Percentiles rank a stretch among this genome's conserved stretches.
Evolutionary conservation across 2,113 vertebrate species (phyloP).

Genomic region (Channa maculata): DNA sequence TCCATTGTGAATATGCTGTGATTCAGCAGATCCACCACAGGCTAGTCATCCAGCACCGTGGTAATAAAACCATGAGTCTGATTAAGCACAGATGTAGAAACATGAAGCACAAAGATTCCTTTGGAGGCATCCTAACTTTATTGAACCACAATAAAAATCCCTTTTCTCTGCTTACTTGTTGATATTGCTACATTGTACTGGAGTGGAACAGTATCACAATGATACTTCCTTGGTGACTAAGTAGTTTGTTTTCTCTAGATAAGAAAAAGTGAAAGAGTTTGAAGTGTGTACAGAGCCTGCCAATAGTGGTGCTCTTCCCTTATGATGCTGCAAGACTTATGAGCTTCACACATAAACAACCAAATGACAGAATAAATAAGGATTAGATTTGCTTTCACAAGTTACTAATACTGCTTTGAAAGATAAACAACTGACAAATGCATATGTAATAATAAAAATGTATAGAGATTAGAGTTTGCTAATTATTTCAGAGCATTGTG

Average conservation of each 20-base stretch:
- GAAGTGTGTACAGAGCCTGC: background rate
- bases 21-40: constrained; percentile 74
- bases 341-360: constrained; percentile 25
- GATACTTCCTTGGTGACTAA: background rate
- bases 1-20: constrained; percentile 53
- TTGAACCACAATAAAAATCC: constrained; percentile 46
- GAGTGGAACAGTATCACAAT: background rate
- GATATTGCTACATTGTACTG: constrained; percentile 14
- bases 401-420: background rate
- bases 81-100: constrained; percentile 72
- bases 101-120: constrained; percentile 48
- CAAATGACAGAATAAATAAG: constrained; percentile 6
- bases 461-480: background rate
- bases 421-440: background rate
- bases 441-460: background rate
- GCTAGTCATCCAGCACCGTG: constrained; percentile 68
- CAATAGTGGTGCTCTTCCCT: background rate
- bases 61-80: constrained; percentile 56
- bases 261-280: no score
- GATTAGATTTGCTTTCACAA: constrained; percentile 7
- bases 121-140: constrained; percentile 26
- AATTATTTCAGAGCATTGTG: background rate
- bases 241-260: constrained; percentile 22
- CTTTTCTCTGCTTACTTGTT: background rate
- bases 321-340: constrained; percentile 1